phyloP scores from a whole-genome alignment of 2,888 invertebrate species.

The Ptychoptera contaminata region DNA sequence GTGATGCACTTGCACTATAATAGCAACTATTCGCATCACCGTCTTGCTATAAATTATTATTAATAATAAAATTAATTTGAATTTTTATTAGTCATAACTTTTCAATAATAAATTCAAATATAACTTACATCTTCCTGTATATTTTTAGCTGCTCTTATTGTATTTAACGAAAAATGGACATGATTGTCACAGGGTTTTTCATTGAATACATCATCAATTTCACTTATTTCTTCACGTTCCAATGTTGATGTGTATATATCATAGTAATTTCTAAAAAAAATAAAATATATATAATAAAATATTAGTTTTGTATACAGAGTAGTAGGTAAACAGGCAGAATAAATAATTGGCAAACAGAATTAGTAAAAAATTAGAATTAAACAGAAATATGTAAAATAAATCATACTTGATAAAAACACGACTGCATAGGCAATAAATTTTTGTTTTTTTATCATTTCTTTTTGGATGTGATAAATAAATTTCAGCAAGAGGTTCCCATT shows the following conservation, averaged over 20 bases:
- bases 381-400: constrained; percentile 1
- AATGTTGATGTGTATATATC: constrained; percentile 7
- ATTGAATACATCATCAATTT: constrained; percentile 10
- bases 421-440: constrained; percentile 10
- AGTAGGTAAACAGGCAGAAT: background rate
- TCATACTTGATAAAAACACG: constrained; percentile 10
- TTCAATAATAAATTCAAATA: background rate
- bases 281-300: background rate
- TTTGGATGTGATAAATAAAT: constrained; percentile 8
- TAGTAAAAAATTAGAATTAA: background rate
- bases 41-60: constrained; percentile 6
- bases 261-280: constrained; percentile 7
- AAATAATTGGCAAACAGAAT: background rate
- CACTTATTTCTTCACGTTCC: constrained; percentile 9
- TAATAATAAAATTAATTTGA: background rate
- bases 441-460: constrained; percentile 4
- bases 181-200: constrained; percentile 7
- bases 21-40: constrained; percentile 12
- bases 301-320: background rate
- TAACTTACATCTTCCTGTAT: constrained; percentile 4
- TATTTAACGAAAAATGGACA: constrained; percentile 4
- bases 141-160: constrained; percentile 4
- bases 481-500: constrained; percentile 11
- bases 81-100: background rate
- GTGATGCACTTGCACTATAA: constrained; percentile 12